phyloP scores from a whole-genome alignment of 1,140 invertebrate species.

The Pachypsylla venusta region DNA sequence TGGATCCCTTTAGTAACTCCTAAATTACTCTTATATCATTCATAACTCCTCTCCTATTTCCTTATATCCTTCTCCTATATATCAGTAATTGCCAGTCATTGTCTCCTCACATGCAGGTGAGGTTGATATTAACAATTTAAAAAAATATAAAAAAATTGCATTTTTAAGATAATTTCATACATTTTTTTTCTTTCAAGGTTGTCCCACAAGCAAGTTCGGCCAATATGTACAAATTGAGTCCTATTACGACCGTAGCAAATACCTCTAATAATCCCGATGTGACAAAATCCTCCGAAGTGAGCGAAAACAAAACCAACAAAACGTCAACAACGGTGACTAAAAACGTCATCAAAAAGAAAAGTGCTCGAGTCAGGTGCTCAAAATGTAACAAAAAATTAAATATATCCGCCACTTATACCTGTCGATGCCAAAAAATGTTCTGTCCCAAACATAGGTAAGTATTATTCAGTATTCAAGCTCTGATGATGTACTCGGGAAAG shows the following conservation, averaged over 20 bases:
- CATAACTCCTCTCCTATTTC: too few species aligned
- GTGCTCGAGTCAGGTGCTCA: background rate
- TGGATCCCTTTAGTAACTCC: too few species aligned
- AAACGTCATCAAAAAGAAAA: background rate
- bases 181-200: too few species aligned
- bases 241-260: background rate
- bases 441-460: background rate
- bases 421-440: background rate
- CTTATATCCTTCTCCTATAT: too few species aligned
- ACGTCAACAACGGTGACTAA: background rate
- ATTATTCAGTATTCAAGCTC: too few species aligned
- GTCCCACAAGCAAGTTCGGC: background rate
- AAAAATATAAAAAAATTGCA: too few species aligned
- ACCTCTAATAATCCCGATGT: background rate
- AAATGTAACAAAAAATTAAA: background rate
- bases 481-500: too few species aligned
- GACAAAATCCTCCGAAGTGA: background rate
- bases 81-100: too few species aligned
- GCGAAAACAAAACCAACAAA: background rate
- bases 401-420: background rate
- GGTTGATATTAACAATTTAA: too few species aligned
- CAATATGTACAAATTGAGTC: background rate
- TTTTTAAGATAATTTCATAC: too few species aligned
- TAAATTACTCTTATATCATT: too few species aligned
- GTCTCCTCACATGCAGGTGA: too few species aligned